These are phyloP conservation scores for Penaeus japonicus DNA, from an alignment of 1,140 invertebrate species.

Conservation along the genomic window DNA sequence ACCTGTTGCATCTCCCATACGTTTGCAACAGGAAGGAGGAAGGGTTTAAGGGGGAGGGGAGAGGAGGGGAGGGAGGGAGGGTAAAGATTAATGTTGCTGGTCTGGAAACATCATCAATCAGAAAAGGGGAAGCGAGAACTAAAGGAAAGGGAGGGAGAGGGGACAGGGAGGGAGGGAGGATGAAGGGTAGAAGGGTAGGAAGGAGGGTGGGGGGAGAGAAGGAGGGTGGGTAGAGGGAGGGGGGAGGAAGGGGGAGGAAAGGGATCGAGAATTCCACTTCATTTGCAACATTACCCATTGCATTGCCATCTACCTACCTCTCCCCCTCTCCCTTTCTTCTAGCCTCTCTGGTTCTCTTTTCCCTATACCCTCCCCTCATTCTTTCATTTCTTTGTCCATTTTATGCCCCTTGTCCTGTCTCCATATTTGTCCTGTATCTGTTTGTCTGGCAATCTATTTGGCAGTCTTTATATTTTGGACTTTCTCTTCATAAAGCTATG, in stretches of 20 bases:
- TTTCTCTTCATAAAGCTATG: no score
- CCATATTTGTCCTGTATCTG: background rate
- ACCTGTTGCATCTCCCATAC: slow-evolving; percentile 5
- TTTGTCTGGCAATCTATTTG: no score
- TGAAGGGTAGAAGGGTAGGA: background rate
- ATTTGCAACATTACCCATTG: background rate
- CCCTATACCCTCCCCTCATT: no score
- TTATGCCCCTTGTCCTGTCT: background rate
- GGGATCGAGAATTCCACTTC: no score
- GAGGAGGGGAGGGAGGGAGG: background rate
- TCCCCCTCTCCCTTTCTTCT: background rate
- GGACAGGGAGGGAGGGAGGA: background rate
- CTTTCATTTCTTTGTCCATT: background rate
- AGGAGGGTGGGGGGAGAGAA: background rate
- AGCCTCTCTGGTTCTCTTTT: background rate
- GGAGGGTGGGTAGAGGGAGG: background rate
- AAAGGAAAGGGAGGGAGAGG: background rate
- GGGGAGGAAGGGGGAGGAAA: background rate
- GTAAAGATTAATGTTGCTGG: background rate
- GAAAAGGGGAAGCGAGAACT: background rate
- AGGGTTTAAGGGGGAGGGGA: no score
- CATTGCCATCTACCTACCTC: background rate
- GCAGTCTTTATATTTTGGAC: no score
- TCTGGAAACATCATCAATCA: background rate
- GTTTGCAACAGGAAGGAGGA: background rate